These are phyloP conservation scores for Drosophila sp. DNA, from an alignment of 1,140 invertebrate genomes.

Conservation along the genomic window DNA sequence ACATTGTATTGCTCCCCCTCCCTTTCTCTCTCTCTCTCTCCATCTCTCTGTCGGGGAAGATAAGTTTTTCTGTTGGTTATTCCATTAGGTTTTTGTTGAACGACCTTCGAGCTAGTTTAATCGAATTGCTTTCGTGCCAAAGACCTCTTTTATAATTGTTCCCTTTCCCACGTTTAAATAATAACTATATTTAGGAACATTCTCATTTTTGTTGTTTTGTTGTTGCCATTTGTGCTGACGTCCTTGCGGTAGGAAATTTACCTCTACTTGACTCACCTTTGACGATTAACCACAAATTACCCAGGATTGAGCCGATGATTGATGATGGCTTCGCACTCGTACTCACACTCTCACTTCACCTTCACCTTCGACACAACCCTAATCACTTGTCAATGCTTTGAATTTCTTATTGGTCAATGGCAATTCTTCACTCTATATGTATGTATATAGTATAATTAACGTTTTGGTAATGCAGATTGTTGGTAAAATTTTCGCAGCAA, in stretches of 20 bases:
- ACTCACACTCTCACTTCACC: neutral
- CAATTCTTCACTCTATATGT: constrained; percentile 10
- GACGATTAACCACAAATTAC: constrained; percentile 79
- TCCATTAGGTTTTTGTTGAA: neutral
- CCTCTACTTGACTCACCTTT: constrained; percentile 65
- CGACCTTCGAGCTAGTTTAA: neutral
- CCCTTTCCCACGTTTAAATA: constrained; percentile 33
- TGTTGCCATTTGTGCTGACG: neutral
- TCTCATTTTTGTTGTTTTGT: constrained; percentile 10
- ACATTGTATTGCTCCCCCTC: constrained; percentile 38
- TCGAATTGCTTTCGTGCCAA: constrained; percentile 1
- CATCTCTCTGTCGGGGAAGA: neutral
- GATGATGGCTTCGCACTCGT: constrained; percentile 34
- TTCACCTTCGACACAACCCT: neutral
- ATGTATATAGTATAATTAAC: constrained; percentile 50
- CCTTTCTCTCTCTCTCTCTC: neutral
- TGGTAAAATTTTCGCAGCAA: constrained; percentile 76
- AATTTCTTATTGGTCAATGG: constrained; percentile 8
- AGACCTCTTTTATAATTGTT: constrained; percentile 33
- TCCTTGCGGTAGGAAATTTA: neutral
- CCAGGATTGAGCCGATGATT: constrained; percentile 70
- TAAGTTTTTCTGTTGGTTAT: neutral
- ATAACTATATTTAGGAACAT: constrained; percentile 58
- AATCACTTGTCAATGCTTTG: constrained; percentile 14
- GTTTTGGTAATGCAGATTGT: constrained; percentile 64